These are phyloP conservation scores for Okamejei kenojei DNA, from an alignment of 2,797 vertebrate species.

Conservation along the genomic window DNA sequence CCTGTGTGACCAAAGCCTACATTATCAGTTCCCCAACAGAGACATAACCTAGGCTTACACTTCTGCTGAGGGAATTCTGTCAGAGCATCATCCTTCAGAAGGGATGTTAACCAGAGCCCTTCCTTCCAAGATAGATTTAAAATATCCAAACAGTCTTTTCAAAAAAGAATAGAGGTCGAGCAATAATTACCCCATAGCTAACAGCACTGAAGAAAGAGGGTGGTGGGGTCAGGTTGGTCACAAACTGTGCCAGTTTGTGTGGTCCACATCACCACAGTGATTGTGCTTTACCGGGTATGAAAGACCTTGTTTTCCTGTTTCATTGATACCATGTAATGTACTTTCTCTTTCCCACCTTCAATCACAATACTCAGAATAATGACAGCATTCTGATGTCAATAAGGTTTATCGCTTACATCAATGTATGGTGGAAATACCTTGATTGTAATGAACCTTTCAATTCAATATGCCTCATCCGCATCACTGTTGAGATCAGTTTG, in stretches of 20 bases:
- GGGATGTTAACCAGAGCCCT: not conserved
- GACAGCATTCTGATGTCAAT: not conserved
- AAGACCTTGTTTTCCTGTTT: not conserved
- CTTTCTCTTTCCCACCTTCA: not conserved
- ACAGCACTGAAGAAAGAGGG: not conserved
- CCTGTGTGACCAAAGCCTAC: not conserved
- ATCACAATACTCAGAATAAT: not conserved
- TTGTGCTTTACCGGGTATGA: not conserved
- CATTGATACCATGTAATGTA: not conserved
- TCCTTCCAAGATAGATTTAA: not conserved
- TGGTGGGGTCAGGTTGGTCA: not conserved
- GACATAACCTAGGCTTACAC: not conserved
- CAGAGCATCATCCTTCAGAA: not conserved
- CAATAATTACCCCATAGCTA: not conserved
- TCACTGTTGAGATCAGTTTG: not conserved
- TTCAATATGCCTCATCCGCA: not conserved
- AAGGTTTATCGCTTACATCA: not conserved
- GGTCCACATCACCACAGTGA: not conserved
- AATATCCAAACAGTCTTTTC: not conserved
- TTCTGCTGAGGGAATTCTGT: not conserved
- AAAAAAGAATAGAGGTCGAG: not conserved
- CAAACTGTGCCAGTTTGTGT: not conserved
- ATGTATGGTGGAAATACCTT: not conserved
- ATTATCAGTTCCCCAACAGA: not conserved
- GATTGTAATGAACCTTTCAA: not conserved